Conservation (phyloP, 2,888 invertebrate genomes). For the Drosophila ustulata region DNA sequence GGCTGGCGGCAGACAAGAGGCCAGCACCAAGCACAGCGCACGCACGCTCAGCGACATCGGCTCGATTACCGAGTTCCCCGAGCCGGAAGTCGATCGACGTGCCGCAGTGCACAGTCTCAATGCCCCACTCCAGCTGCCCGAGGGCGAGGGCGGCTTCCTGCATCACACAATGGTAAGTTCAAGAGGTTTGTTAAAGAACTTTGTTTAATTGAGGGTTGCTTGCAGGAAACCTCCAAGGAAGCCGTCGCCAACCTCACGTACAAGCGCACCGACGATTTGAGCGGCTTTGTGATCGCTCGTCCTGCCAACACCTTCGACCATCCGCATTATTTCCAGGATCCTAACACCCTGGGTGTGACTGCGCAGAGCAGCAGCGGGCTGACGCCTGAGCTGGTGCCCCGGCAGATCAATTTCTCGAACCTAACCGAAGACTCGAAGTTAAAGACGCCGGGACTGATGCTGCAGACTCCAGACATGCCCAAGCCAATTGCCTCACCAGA, state of each 20-base stretch:
- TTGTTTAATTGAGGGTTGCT: not conserved
- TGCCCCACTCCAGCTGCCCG: conserved; percentile 75
- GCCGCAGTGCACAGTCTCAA: conserved; percentile 80
- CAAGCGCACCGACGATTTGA: conserved; percentile 80
- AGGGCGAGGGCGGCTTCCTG: conserved; percentile 70
- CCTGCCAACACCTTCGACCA: conserved; percentile 83
- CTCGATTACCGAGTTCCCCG: conserved; percentile 90
- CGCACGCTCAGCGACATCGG: conserved; percentile 90
- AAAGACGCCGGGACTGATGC: conserved; percentile 64
- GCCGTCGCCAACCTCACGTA: conserved; percentile 82
- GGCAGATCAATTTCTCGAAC: conserved; percentile 85
- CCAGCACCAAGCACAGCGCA: conserved; percentile 88
- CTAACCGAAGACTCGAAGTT: conserved; percentile 84
- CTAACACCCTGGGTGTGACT: conserved; percentile 56
- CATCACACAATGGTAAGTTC: conserved; percentile 81
- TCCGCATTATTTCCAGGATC: conserved; percentile 84
- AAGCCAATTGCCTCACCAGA: conserved; percentile 52
- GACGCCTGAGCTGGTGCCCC: conserved; percentile 79
- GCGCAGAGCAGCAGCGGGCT: conserved; percentile 69
- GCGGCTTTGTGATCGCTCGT: conserved; percentile 74
- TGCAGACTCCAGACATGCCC: conserved; percentile 80
- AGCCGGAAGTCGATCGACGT: conserved; percentile 88
- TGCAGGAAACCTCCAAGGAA: conserved; percentile 82
- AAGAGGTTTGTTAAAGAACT: not conserved
- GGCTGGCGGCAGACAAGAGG: conserved; percentile 84